These are phyloP conservation scores for Microcebus ravelobensis DNA, from an alignment of 2,113 vertebrate genomes.

Conservation along the genomic window DNA sequence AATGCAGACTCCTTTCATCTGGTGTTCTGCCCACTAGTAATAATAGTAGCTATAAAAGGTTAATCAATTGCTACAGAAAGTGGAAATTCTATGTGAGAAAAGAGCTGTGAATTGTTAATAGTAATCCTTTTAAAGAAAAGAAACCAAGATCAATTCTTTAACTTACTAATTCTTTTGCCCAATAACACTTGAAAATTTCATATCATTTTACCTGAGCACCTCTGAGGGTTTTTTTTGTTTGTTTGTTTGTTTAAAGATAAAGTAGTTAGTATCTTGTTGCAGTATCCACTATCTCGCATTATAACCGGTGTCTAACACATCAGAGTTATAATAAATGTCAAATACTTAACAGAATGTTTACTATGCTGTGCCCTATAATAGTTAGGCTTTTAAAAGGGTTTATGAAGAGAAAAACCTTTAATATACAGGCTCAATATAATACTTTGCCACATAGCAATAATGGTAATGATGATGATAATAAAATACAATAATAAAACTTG, in stretches of 20 bases:
- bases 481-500: background rate
- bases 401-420: background rate
- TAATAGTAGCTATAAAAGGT: slow-evolving; percentile 56
- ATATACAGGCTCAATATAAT: background rate
- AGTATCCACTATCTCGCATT: background rate
- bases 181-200: background rate
- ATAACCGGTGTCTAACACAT: background rate
- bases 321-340: slow-evolving; percentile 1
- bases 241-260: background rate
- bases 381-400: background rate
- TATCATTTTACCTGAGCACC: background rate
- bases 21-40: slow-evolving; percentile 4
- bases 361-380: background rate
- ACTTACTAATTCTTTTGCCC: background rate
- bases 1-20: background rate
- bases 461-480: background rate
- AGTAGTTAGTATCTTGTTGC: background rate
- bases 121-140: slow-evolving; percentile 15
- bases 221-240: background rate
- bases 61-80: slow-evolving; percentile 43
- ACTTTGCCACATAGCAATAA: background rate
- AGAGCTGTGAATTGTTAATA: background rate
- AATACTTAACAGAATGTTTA: background rate
- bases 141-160: slow-evolving; percentile 8
- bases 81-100: slow-evolving; percentile 32